phyloP scores from a whole-genome alignment of 2,888 invertebrate species.

The Biston stratarius region DNA sequence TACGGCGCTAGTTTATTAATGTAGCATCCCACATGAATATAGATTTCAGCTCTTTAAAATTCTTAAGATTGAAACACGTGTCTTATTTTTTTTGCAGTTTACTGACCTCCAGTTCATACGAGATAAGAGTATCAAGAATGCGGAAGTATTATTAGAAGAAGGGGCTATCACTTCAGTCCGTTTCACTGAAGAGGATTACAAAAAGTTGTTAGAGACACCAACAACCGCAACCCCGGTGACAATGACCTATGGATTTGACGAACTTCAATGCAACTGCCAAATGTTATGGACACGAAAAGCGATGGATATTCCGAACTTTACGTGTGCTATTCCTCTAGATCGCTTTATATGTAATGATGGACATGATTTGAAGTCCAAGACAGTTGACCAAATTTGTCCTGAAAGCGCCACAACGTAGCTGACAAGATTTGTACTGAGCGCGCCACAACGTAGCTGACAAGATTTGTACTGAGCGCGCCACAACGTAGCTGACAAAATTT shows the following conservation, averaged over 20 bases:
- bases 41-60: not conserved
- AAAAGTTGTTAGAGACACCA: not conserved
- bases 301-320: constrained; percentile 3
- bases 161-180: not conserved
- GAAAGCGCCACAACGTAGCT: not conserved
- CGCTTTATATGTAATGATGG: not conserved
- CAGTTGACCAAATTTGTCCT: constrained; percentile 1
- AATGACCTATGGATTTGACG: not conserved
- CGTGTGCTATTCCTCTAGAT: not conserved
- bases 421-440: not conserved
- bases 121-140: not conserved
- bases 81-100: constrained; percentile 6
- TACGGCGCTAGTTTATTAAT: no score
- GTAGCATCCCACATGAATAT: no score
- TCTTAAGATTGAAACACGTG: not conserved
- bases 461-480: not conserved
- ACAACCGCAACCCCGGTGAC: not conserved
- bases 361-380: not conserved
- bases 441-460: not conserved
- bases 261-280: constrained; percentile 1
- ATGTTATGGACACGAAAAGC: constrained; percentile 9
- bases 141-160: not conserved
- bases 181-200: constrained; percentile 12
- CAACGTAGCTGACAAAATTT: not conserved
- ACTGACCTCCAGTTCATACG: constrained; percentile 5